These are phyloP conservation scores for Unio delphinus DNA, from an alignment of 2,888 invertebrate genomes.

Conservation along the genomic window DNA sequence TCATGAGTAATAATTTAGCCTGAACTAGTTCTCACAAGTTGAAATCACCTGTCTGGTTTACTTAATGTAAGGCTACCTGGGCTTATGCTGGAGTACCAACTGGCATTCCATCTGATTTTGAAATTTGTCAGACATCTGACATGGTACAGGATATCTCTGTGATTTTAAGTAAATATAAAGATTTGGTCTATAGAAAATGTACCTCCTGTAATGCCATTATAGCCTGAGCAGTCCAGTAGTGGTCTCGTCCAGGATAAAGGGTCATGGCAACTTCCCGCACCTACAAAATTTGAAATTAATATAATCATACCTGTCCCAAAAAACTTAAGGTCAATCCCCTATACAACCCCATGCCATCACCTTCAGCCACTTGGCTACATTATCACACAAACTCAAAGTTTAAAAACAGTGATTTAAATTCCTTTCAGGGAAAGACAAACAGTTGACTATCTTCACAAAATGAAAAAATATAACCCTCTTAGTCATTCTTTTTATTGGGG, in stretches of 20 bases:
- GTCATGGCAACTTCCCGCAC: constrained; percentile 50
- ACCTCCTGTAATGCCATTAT: constrained; percentile 65
- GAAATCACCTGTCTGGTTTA: too few species aligned
- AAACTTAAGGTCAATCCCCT: neutral
- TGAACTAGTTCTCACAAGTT: too few species aligned
- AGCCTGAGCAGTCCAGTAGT: constrained; percentile 59
- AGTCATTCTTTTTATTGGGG: too few species aligned
- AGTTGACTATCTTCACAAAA: too few species aligned
- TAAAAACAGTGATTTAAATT: too few species aligned
- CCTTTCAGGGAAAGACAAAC: too few species aligned
- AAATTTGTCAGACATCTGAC: too few species aligned
- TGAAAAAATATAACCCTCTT: too few species aligned
- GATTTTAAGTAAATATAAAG: neutral
- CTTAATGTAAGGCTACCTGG: too few species aligned
- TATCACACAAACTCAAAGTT: neutral
- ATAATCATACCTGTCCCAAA: neutral
- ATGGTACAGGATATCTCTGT: neutral
- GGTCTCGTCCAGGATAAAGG: constrained; percentile 15
- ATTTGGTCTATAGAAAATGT: neutral
- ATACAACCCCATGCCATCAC: neutral
- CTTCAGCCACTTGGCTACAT: neutral
- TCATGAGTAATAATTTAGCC: too few species aligned
- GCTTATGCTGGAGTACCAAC: too few species aligned
- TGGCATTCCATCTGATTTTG: too few species aligned
- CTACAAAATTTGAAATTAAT: constrained; percentile 22